Evolutionary conservation across 2,113 vertebrate species (phyloP).

Genomic region (Alouatta palliata): DNA sequence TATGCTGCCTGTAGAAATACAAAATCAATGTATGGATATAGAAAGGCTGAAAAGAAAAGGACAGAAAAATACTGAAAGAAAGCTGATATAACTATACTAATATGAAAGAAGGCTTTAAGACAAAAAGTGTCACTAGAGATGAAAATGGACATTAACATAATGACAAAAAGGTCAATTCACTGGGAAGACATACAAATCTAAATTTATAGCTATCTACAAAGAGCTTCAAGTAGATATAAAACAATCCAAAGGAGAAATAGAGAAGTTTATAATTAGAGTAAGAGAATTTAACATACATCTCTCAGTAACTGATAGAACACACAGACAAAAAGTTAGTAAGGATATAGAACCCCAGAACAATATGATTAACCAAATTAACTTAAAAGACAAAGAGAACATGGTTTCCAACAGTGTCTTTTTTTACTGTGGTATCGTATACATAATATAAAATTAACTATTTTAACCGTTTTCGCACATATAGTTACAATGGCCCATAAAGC

Average conservation of each 20-base stretch:
- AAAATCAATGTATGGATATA: neutral
- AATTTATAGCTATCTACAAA: neutral
- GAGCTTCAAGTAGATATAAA: neutral
- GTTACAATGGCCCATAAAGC: neutral
- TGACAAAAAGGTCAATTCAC: neutral
- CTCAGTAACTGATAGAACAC: neutral
- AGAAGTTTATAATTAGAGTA: neutral
- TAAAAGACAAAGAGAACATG: neutral
- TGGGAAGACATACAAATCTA: neutral
- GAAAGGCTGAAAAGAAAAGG: neutral
- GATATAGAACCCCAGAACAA: neutral
- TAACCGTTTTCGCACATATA: neutral
- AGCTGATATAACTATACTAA: neutral
- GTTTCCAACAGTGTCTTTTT: neutral
- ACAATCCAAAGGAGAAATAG: neutral
- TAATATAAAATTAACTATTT: neutral
- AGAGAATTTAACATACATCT: neutral
- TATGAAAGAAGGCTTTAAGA: conserved; percentile 8
- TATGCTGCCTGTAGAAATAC: neutral
- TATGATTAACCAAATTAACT: neutral
- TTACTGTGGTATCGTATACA: neutral
- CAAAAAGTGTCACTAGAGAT: neutral
- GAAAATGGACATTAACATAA: neutral
- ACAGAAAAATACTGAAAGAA: neutral
- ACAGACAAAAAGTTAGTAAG: neutral